These are phyloP conservation scores for Tryphoninae sp. DNA, from an alignment of 2,888 invertebrate species.

Conservation along the genomic window DNA sequence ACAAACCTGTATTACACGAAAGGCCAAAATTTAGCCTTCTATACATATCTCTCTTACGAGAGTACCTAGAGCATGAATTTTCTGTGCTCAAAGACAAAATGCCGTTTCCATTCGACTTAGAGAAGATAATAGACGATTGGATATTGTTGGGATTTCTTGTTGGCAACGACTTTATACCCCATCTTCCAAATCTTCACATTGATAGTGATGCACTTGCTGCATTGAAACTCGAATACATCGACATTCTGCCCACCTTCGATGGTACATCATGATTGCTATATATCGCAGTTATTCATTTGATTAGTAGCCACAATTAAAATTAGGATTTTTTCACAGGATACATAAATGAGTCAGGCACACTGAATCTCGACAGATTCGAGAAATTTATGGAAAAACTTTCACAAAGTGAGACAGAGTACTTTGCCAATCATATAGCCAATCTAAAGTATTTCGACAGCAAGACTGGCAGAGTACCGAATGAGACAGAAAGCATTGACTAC, in stretches of 20 bases:
- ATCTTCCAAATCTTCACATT: conserved; percentile 97
- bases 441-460: conserved; percentile 92
- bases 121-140: conserved; percentile 98
- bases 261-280: conserved; percentile 83
- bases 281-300: conserved; percentile 27
- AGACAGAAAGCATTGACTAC: conserved; percentile 79
- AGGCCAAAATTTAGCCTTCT: conserved; percentile 96
- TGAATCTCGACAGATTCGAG: conserved; percentile 93
- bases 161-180: conserved; percentile 99
- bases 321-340: conserved; percentile 86
- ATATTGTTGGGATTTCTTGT: conserved; percentile 98
- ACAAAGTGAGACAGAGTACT: conserved; percentile 88
- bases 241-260: conserved; percentile 91
- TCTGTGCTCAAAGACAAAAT: conserved; percentile 85
- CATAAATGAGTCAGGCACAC: conserved; percentile 93
- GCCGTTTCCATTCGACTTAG: conserved; percentile 91
- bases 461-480: conserved; percentile 85
- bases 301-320: conserved; percentile 16
- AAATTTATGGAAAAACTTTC: conserved; percentile 90
- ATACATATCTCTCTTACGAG: conserved; percentile 94
- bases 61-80: conserved; percentile 97
- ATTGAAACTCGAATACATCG: conserved; percentile 94
- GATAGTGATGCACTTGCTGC: conserved; percentile 93
- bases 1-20: conserved; percentile 89
- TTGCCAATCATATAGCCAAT: conserved; percentile 90